Evolutionary conservation across 2,797 vertebrate species (phyloP).

Genomic region (Rhodeus uyekii): DNA sequence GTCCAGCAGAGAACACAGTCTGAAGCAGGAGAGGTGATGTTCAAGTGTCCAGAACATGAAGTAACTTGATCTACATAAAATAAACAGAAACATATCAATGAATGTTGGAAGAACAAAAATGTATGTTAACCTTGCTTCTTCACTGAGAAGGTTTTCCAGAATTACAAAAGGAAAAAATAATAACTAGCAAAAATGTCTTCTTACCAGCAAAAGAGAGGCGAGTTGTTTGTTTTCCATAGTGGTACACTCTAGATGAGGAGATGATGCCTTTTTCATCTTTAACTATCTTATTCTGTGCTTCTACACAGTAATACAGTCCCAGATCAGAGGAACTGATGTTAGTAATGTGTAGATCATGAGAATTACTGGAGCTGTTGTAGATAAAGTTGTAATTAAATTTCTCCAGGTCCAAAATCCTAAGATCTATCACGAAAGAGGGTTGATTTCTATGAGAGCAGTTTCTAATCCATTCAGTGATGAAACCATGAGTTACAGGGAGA

Average conservation of each 20-base stretch:
- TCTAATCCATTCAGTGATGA: conserved; percentile 13
- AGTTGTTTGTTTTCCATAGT: background rate
- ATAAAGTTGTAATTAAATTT: background rate
- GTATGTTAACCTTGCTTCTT: background rate
- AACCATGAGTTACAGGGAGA: background rate
- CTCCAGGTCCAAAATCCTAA: fast-evolving
- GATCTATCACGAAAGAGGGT: background rate
- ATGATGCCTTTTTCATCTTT: background rate
- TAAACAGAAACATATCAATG: background rate
- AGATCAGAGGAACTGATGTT: conserved; percentile 49
- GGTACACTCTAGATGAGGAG: fast-evolving
- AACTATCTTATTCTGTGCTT: fast-evolving
- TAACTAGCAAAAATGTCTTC: background rate
- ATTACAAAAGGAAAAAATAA: background rate
- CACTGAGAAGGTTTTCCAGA: background rate
- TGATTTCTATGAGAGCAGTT: conserved; percentile 48
- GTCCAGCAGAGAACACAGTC: conserved; percentile 17
- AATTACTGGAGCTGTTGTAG: background rate
- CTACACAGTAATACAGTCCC: conserved; percentile 57
- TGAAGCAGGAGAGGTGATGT: background rate
- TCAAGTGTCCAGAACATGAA: background rate
- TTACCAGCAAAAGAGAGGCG: conserved; percentile 36
- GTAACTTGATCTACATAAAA: background rate
- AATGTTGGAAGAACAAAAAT: no score
- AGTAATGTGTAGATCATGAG: conserved; percentile 39